Percentiles rank a stretch among this genome's conserved stretches.
phyloP scores from a whole-genome alignment of 2,888 invertebrate genomes.

The Hesperia comma region DNA sequence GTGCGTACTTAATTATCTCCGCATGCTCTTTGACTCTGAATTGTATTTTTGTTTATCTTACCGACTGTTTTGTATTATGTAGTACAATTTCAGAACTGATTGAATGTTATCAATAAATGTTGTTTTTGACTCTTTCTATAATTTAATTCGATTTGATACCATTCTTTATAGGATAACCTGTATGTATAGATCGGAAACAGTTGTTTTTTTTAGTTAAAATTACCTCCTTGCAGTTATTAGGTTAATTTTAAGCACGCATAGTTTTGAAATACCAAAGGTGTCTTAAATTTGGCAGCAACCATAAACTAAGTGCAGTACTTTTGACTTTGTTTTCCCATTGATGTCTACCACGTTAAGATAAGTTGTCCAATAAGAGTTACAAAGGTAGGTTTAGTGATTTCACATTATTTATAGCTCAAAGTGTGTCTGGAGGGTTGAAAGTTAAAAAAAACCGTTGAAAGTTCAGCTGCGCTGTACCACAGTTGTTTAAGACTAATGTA shows the following conservation, averaged over 20 bases:
- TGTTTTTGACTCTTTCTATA: too few species aligned
- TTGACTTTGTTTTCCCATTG: slow-evolving; percentile 39
- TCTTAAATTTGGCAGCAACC: slow-evolving; percentile 20
- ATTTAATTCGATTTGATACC: background rate
- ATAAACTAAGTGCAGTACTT: background rate
- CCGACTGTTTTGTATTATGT: background rate
- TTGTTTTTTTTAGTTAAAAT: background rate
- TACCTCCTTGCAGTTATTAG: background rate
- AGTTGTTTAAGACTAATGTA: slow-evolving; percentile 59
- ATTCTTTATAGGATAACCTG: background rate
- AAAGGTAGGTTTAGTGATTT: slow-evolving; percentile 48
- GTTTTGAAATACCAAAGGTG: slow-evolving; percentile 26
- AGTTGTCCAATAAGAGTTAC: slow-evolving; percentile 48
- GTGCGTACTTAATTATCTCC: slow-evolving; percentile 51
- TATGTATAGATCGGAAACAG: too few species aligned
- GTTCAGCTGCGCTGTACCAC: slow-evolving; percentile 52
- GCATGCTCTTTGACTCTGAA: slow-evolving; percentile 12
- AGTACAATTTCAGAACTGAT: background rate
- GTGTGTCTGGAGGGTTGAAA: slow-evolving; percentile 39
- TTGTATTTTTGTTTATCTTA: background rate
- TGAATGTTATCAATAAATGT: background rate
- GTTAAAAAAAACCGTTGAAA: slow-evolving; percentile 43
- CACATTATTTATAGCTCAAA: slow-evolving; percentile 53
- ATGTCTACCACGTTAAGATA: slow-evolving; percentile 43
- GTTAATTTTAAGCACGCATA: background rate